Conservation (phyloP, 2,888 invertebrate species). For the Dimorphilus gyrociliatus region DNA sequence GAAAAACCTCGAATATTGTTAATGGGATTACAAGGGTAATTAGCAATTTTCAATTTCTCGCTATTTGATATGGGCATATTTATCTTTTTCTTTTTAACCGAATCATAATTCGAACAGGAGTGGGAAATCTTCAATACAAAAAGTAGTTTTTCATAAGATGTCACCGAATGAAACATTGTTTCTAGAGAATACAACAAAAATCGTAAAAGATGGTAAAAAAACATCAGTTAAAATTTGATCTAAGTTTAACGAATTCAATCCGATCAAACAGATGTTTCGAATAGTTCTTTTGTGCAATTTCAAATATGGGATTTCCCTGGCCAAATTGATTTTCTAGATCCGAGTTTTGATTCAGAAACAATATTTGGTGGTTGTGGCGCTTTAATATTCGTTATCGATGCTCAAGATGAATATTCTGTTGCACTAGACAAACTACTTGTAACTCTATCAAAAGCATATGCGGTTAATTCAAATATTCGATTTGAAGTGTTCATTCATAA, state of each 20-base stretch:
- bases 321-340: conserved; percentile 93
- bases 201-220: conserved; percentile 71
- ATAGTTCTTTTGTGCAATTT: conserved; percentile 93
- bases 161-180: conserved; percentile 98
- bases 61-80: too few species aligned
- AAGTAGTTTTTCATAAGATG: conserved; percentile 99
- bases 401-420: conserved; percentile 92
- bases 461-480: conserved; percentile 85
- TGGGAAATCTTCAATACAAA: conserved; percentile 96
- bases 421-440: conserved; percentile 78
- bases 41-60: too few species aligned
- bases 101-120: conserved; percentile 49
- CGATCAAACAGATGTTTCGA: conserved; percentile 59
- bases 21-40: conserved; percentile 79
- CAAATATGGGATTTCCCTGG: conserved; percentile 99
- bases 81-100: too few species aligned
- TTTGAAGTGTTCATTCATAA: conserved; percentile 74
- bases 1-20: conserved; percentile 80
- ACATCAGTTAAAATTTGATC: too few species aligned
- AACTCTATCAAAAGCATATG: conserved; percentile 81
- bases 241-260: neutral
- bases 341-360: conserved; percentile 81
- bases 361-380: conserved; percentile 95
- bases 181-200: conserved; percentile 92
- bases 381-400: conserved; percentile 95